Evolutionary conservation across 2,888 invertebrate genomes (phyloP).

Genomic region (Synanthedon myopaeformis): DNA sequence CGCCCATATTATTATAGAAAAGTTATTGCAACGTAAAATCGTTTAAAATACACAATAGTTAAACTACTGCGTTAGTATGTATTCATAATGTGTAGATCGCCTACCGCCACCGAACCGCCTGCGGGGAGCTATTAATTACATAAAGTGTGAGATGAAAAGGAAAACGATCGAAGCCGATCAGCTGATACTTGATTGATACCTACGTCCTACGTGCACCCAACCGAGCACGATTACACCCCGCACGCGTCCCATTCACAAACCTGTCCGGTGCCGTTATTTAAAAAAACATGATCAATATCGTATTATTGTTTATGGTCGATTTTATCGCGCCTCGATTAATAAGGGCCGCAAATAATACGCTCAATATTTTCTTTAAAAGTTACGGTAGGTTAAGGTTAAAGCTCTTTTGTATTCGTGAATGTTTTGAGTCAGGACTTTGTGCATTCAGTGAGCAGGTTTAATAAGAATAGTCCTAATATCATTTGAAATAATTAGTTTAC

Average conservation of each 20-base stretch:
- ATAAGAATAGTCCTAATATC: too few relatives aligned
- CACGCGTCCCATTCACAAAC: constrained; percentile 37
- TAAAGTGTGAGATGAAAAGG: constrained; percentile 58
- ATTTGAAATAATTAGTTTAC: too few relatives aligned
- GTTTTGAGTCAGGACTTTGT: too few relatives aligned
- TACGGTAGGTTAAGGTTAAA: too few relatives aligned
- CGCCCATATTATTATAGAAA: too few relatives aligned
- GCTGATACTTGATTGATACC: constrained; percentile 57
- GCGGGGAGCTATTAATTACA: constrained; percentile 57
- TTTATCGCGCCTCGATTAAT: constrained; percentile 31
- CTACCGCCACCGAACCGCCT: constrained; percentile 20
- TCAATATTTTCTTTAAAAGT: background rate
- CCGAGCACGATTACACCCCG: constrained; percentile 18
- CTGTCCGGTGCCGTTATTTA: constrained; percentile 45
- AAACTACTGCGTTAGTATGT: too few relatives aligned
- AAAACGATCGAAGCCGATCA: constrained; percentile 47
- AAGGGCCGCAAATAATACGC: background rate
- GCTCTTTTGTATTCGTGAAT: too few relatives aligned
- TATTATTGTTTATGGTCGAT: constrained; percentile 25
- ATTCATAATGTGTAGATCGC: too few relatives aligned
- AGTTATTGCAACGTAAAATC: too few relatives aligned
- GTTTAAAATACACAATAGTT: too few relatives aligned
- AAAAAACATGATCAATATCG: constrained; percentile 18
- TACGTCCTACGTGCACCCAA: constrained; percentile 18
- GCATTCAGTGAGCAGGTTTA: too few relatives aligned